Evolutionary conservation across 2,113 vertebrate genomes (phyloP), one percentile per base, ranked within the genome.

Genomic region (Silurus meridionalis): DNA sequence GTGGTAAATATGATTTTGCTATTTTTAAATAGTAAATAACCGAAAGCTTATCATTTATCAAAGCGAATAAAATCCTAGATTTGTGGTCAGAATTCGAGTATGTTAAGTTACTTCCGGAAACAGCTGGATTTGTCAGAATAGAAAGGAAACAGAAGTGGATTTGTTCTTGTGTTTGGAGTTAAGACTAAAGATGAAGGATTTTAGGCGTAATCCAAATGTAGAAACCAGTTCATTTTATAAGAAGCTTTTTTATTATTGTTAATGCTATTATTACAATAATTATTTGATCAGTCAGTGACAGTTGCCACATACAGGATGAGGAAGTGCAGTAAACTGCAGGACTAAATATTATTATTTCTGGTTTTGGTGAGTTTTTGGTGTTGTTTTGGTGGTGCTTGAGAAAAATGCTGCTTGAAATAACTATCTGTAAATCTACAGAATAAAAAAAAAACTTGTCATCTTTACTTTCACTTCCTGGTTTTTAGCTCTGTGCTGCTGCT

Each of bases 391-490:
- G 50, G 1, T 75, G 4, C 0, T 6, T 14, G 64, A 69, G 25
- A 2, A 37, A 17, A 71, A n/a, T 52, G 37, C 37, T 37, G 37
- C 37, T 37, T 37, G 37, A 37, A 75, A 52, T 2, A 55, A 25
- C 74, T 53, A 78, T 21, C 13, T 79, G 21, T 78, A 11, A 25
- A 2, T 53, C 17, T 61, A 6, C 9, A 28, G 2, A 52, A 23
- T 17, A 46, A 15, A 63, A 21, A 6, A 53, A 77, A 61, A 28
- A 8, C 46, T 15, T 83, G 78, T 78, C 85, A 77, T 82, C 83
- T 84, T 48, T 58, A 81, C 85, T 88, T 89, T 91, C 88, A 87
- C 87, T 91, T 91, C 90, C 90, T 91, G 58, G 21, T 90, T 83
- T n/a, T 37, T 28, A 48, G 63, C 37, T 6, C 1, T 79, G 55